Conservation (phyloP, 2,113 vertebrate species). For the Thamnaconus septentrionalis region DNA sequence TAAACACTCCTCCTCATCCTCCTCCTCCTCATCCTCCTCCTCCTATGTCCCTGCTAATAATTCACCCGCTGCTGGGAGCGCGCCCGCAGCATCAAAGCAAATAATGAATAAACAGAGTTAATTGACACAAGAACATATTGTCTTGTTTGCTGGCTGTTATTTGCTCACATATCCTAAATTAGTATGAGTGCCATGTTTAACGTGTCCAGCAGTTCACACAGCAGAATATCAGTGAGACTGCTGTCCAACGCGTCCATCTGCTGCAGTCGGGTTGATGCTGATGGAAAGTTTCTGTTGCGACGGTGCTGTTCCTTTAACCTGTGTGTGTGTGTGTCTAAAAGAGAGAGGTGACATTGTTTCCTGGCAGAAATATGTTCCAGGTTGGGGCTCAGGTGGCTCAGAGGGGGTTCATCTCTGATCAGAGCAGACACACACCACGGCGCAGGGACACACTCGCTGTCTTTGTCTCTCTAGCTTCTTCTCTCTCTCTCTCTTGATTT, state of each 20-base stretch:
- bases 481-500: conserved; percentile 47
- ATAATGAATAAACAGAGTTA: too few relatives aligned
- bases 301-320: neutral
- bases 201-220: too few relatives aligned
- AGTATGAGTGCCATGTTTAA: too few relatives aligned
- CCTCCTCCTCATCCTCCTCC: too few relatives aligned
- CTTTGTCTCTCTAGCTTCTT: neutral
- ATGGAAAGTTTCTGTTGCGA: conserved; percentile 2
- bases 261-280: conserved; percentile 7
- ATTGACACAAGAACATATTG: too few relatives aligned
- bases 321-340: conserved; percentile 7
- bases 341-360: conserved; percentile 29
- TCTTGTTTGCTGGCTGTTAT: too few relatives aligned
- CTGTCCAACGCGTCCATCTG: neutral
- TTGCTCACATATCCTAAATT: too few relatives aligned
- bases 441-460: conserved; percentile 28
- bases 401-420: conserved; percentile 45
- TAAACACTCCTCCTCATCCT: too few relatives aligned
- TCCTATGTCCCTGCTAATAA: too few relatives aligned
- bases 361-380: conserved; percentile 51
- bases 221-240: too few relatives aligned
- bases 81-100: too few relatives aligned
- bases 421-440: conserved; percentile 44
- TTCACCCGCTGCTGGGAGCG: too few relatives aligned
- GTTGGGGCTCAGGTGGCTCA: conserved; percentile 62